phyloP scores from a whole-genome alignment of 2,113 vertebrate species.

The Arvicanthis niloticus region DNA sequence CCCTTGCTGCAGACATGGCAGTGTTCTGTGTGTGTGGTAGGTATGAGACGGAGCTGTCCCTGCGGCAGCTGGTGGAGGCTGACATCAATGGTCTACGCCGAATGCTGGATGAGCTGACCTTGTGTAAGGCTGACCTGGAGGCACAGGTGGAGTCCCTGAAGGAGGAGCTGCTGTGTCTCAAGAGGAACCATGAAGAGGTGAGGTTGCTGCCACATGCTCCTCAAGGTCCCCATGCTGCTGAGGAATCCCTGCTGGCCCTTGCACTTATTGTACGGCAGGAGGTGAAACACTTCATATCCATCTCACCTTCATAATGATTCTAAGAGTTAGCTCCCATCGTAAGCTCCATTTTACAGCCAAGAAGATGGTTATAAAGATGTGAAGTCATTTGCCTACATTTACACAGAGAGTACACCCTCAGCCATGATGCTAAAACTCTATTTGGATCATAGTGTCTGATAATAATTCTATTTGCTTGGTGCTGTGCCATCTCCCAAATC shows the following conservation, averaged over 20 bases:
- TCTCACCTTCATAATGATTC: neutral
- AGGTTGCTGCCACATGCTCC: fast-evolving
- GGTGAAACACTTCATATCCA: neutral
- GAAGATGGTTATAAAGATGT: conserved; percentile 2
- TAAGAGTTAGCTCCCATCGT: neutral
- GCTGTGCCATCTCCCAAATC: neutral
- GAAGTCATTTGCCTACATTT: neutral
- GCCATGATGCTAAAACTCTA: neutral
- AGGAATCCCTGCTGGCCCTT: neutral
- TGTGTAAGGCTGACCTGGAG: conserved; percentile 87
- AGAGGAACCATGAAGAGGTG: conserved; percentile 96
- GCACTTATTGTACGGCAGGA: neutral
- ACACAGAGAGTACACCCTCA: neutral
- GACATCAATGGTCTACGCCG: conserved; percentile 87
- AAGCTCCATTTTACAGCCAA: neutral
- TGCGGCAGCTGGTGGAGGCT: conserved; percentile 86
- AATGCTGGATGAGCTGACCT: conserved; percentile 87
- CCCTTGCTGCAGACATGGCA: neutral
- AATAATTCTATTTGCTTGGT: neutral
- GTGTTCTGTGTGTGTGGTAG: conserved; percentile 77
- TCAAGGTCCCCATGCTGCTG: neutral
- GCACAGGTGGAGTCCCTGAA: conserved; percentile 90
- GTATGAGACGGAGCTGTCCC: conserved; percentile 83
- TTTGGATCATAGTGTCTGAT: neutral
- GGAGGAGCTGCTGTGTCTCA: conserved; percentile 94